Base-by-base conservation (phyloP, 2,888 invertebrate species). In the Kryphioiulus occultus region DNA sequence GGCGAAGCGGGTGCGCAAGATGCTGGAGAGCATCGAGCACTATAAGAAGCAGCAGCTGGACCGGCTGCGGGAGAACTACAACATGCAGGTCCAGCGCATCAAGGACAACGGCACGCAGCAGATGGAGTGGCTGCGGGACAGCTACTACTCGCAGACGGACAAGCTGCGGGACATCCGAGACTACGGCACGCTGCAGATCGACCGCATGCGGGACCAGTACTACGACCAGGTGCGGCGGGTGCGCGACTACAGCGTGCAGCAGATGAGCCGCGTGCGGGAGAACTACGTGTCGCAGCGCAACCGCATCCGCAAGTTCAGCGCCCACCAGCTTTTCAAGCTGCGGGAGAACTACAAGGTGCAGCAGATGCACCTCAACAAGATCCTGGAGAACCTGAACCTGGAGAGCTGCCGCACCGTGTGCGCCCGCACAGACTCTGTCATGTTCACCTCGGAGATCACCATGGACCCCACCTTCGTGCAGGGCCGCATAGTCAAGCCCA, bases 271-370 rank as follows among this genome's bases (percentile, higher is more conserved):
- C 95, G 96, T 98, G 90, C 94, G 98, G 89, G 98, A 98, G 92
- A 98, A 97, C 92, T 98, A 98, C 93, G 96, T 98, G 91, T 96
- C 96, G 94, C 98, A 98, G 92, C 94, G 98, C 88, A 96, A 97
- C 92, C 96, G 97, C 92, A 97, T 98, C 89, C 94, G 98, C 86
- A 98, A 98, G 92, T 98, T 98, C 93, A 97, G 98, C 93, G 95
- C 97, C 30, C 97, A 97, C 91, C 98, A 98, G 92, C 95, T 98
- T 88, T 93, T 98, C 85, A 94, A 96, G 87, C 93, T 98, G 84
- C 95, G 98, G 44, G 98, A 98, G 92, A 97, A 97, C 15, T 98
- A 97, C 94, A 98, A 98, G 92, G 96, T 97, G 91, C 98, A 98
- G 92, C 98, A 98, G 92, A 97, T 97, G 92, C 97, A 98, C 17